Evolutionary conservation across 2,113 vertebrate genomes (phyloP), one percentile per base, ranked within the genome.

Genomic region (Sisor rabdophorus): DNA sequence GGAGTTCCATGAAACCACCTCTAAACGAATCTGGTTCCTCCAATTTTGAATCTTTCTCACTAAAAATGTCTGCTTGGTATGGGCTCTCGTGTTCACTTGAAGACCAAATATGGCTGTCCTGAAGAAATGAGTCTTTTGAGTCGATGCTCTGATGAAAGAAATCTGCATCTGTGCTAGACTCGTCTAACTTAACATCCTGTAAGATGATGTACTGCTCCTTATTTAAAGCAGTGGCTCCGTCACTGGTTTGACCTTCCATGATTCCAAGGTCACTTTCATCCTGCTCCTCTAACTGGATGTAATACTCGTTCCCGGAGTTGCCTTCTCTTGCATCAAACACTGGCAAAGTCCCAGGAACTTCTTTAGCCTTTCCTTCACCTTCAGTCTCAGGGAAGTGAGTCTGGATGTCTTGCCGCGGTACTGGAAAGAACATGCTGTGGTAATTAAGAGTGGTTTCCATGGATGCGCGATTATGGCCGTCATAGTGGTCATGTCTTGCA

Each of bases 221-320:
- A 0, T 84, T 87, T 16, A 89, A 87, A 10, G 48, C 59, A 64
- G 83, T 83, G 77, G 91, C 93, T 6, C 87, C 84, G 40, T 89
- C 85, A 75, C 89, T 89, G 74, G 89, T 86, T 56, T 90, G 79
- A 71, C 87, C 91, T 16, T 77, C 78, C 78, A 92, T 90, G 1
- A 88, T 90, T 79, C 87, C 92, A 73, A 91, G 58, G 52, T 79
- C 86, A 71, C 86, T 91, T 69, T 92, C 90, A 6, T 93, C 89
- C 81, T 95, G 95, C 72, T 98, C 96, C 84, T 99, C 97, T 40
- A 99, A 81, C 10, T 97, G 96, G 79, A 99, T 97, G 70, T 95
- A 99, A 82, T 95, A 99, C 83, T 97, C 96, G 3, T 92, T 96
- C 13, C 93, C 93, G 28, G 94, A 94, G n/a, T 92, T 94, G 32